Percentiles rank a stretch among this genome's conserved stretches.
Evolutionary conservation across 2,888 invertebrate species (phyloP).

Genomic region (Caenorhabditis sinica): DNA sequence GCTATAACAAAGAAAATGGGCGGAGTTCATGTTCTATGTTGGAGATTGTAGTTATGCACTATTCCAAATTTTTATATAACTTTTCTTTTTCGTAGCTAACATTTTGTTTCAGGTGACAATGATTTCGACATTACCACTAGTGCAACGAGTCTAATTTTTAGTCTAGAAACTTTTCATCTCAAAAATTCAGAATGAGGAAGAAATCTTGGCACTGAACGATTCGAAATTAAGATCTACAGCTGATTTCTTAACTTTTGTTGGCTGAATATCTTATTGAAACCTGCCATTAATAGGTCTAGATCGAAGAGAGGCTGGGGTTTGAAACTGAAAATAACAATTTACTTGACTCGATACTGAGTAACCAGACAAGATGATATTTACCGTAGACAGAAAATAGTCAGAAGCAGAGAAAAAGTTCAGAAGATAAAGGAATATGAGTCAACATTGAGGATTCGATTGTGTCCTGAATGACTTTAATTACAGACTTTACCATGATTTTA

Average conservation of each 20-base stretch:
- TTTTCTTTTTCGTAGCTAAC: neutral
- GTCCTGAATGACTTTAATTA: neutral
- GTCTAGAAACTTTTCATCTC: neutral
- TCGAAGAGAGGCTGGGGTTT: neutral
- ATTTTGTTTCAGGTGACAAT: neutral
- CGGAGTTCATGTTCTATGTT: neutral
- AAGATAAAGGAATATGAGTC: conserved; percentile 17
- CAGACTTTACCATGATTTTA: neutral
- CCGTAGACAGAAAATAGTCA: neutral
- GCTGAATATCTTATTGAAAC: neutral
- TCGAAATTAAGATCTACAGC: neutral
- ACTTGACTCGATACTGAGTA: neutral
- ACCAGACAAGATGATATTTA: conserved; percentile 20
- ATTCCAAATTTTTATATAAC: neutral
- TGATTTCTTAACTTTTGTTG: neutral
- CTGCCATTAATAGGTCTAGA: conserved; percentile 8
- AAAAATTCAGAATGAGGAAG: neutral
- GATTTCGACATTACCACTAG: neutral
- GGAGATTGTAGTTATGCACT: neutral
- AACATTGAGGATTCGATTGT: neutral
- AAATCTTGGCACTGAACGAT: neutral
- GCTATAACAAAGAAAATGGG: neutral
- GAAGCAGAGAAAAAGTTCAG: conserved; percentile 16
- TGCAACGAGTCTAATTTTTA: neutral
- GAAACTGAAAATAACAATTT: conserved; percentile 13